Percentiles rank a stretch among this genome's conserved stretches.
phyloP scores from a whole-genome alignment of 2,113 vertebrate genomes.

The pig (Sus scrofa) region DNA sequence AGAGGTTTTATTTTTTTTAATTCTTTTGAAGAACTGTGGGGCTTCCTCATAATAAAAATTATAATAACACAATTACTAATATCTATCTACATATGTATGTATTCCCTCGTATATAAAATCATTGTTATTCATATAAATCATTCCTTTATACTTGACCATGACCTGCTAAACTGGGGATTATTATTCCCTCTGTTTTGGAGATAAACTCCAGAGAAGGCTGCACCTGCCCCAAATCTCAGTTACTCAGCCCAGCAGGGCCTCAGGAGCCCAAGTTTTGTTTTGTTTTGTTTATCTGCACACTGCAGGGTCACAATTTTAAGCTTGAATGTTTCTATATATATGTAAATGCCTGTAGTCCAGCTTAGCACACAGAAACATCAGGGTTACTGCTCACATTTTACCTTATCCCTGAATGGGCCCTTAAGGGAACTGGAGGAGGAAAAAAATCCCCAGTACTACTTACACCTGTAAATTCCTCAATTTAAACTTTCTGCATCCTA shows the following conservation, averaged over 20 bases:
- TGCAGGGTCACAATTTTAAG: background rate
- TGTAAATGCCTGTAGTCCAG: background rate
- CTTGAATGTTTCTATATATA: background rate
- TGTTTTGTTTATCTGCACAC: background rate
- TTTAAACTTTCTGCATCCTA: background rate
- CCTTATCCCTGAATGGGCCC: background rate
- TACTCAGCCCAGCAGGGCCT: background rate
- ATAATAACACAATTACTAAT: background rate
- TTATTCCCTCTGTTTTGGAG: background rate
- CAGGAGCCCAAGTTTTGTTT: background rate
- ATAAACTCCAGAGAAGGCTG: background rate
- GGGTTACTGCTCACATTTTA: background rate
- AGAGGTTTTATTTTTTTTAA: background rate
- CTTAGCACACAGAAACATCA: background rate
- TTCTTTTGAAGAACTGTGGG: background rate
- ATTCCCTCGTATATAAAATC: background rate
- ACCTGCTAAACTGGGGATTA: background rate
- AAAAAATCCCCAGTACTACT: background rate
- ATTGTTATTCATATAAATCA: background rate
- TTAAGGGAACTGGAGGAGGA: background rate
- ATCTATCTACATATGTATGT: background rate
- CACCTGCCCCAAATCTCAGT: background rate
- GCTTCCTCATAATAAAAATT: background rate
- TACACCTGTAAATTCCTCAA: background rate
- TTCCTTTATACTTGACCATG: background rate